Conservation (phyloP, 2,113 vertebrate genomes). For the Nothoprocta pentlandii region DNA sequence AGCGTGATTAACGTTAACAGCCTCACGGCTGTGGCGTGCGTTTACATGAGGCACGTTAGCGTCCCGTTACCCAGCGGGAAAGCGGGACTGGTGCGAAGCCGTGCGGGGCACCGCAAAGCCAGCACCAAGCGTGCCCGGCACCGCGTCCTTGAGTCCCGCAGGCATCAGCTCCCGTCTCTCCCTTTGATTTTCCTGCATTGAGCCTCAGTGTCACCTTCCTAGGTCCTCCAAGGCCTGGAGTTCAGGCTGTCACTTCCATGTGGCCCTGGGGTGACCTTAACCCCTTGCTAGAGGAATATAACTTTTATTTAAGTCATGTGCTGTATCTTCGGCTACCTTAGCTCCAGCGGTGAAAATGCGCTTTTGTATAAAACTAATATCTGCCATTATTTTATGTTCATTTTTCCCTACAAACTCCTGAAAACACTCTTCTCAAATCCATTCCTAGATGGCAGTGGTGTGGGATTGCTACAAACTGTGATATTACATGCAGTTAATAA, state of each 20-base stretch:
- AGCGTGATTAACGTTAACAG: slow-evolving; percentile 33
- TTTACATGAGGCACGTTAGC: not conserved
- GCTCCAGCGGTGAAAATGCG: not conserved
- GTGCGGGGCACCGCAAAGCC: not conserved
- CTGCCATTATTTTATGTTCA: not conserved
- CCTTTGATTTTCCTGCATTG: not conserved
- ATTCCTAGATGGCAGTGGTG: not conserved
- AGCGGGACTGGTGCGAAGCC: not conserved
- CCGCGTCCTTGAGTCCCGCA: rapidly evolving
- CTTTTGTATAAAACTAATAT: not conserved
- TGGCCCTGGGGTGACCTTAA: too few relatives aligned
- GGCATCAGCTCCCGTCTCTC: not conserved
- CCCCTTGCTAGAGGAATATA: too few relatives aligned
- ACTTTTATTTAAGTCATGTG: not conserved
- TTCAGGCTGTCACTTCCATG: too few relatives aligned
- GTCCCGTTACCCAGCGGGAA: not conserved
- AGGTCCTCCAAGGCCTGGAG: not conserved
- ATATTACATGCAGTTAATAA: not conserved
- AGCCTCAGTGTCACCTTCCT: not conserved
- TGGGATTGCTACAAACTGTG: not conserved
- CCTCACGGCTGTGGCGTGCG: not conserved
- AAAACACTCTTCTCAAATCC: not conserved
- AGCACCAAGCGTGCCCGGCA: not conserved
- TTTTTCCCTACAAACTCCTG: not conserved
- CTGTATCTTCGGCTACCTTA: not conserved